Base-by-base conservation (phyloP, 2,888 invertebrate genomes). In the Congeria kusceri region DNA sequence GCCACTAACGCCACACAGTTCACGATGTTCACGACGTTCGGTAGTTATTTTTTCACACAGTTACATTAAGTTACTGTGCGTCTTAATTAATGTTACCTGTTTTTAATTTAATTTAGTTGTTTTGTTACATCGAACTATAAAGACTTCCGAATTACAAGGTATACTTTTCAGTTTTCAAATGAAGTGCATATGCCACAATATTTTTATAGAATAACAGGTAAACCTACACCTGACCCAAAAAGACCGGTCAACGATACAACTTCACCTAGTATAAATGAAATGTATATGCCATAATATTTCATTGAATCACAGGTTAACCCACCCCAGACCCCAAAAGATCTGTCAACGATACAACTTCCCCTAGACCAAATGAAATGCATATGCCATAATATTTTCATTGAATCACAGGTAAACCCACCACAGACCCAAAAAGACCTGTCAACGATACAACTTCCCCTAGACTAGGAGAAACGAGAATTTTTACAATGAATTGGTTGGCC, bases 381-480 rank as follows among this genome's bases (percentile, higher is more conserved):
- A 4, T 7, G 4, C 32, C 32, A 32, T 32, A 32, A 32, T 32
- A 9, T 32, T 32, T n/a, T 32, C 4, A 32, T 32, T 32, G 9
- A 32, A 7, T 32, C 32, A 32, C 9, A 49, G 49, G 49, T 20
- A 5, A 18, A 5, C 49, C 49, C n/a, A 49, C 5, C 4, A 4
- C 18, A 4, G 49, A 49, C 49, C 49, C 49, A 9, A 49, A 15
- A 28, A 46, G 44, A 9, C 39, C 25, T 3, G 27, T 58, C 9
- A 58, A 47, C 23, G 32, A 58, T 28, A 68, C 59, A 18, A 47
- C 49, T 20, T 57, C 44, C n/a, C 71, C 71, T 20, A 53, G 71
- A 11, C 63, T 71, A 23, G 57, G 47, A 15, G 46, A 64, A 23
- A 15, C 20, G 3, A 63, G 62, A 1, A 28, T n/a, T 1, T n/a